Percentiles rank a stretch among this genome's conserved stretches.
Evolutionary conservation across 2,113 vertebrate species (phyloP).

Genomic region (Calonectris borealis): DNA sequence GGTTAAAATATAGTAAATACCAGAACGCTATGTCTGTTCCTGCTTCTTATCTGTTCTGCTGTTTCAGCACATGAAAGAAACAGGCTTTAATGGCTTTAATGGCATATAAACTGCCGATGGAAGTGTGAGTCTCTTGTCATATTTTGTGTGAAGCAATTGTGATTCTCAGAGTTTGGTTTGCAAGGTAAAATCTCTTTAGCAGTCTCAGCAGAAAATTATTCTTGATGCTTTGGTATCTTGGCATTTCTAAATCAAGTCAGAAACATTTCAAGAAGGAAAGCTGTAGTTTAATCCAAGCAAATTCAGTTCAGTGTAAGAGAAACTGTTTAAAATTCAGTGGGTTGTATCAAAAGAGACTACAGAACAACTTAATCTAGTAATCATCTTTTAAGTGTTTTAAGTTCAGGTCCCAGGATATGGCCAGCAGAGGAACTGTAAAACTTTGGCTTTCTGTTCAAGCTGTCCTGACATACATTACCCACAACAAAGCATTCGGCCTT

Average conservation of each 20-base stretch:
- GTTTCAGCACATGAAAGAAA: background rate
- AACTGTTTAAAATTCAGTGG: background rate
- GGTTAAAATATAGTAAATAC: conserved; percentile 14
- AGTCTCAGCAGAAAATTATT: background rate
- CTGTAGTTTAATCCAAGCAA: background rate
- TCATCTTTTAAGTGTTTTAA: background rate
- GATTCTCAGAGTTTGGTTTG: background rate
- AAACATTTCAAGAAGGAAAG: background rate
- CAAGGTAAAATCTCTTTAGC: background rate
- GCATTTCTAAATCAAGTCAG: background rate
- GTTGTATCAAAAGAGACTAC: background rate
- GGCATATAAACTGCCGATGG: background rate
- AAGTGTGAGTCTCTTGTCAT: background rate
- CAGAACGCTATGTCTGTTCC: background rate
- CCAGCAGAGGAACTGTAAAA: background rate
- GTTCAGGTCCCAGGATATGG: background rate
- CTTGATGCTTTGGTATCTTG: background rate
- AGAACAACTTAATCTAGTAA: background rate
- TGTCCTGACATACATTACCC: background rate
- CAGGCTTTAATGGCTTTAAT: background rate
- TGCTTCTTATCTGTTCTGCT: conserved; percentile 33
- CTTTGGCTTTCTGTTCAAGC: background rate
- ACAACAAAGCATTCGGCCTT: background rate
- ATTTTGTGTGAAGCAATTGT: background rate
- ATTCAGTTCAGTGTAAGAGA: background rate